Evolutionary conservation across 2,888 invertebrate genomes (phyloP).

Genomic region (Melanotus villosus): DNA sequence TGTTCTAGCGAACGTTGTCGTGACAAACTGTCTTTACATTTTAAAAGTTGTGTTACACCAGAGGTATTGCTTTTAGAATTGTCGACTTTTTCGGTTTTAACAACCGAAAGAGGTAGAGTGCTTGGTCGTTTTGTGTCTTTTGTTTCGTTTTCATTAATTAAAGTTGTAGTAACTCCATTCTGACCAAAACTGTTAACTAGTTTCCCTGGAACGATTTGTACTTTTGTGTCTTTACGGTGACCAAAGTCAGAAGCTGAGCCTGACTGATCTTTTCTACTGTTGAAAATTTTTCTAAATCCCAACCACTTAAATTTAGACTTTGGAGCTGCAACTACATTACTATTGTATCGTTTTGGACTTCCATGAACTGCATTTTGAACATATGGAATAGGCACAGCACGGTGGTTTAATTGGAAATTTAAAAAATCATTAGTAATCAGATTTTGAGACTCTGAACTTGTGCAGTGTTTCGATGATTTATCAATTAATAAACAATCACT

Average conservation of each 20-base stretch:
- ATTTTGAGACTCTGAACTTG: slow-evolving; percentile 69
- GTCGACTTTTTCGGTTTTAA: slow-evolving; percentile 55
- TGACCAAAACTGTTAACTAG: slow-evolving; percentile 69
- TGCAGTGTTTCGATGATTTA: slow-evolving; percentile 75
- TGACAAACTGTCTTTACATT: slow-evolving; percentile 66
- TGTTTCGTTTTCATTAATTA: slow-evolving; percentile 58
- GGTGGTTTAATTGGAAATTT: slow-evolving; percentile 66
- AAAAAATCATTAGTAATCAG: slow-evolving; percentile 70
- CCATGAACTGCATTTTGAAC: slow-evolving; percentile 81
- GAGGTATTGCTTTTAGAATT: slow-evolving; percentile 54
- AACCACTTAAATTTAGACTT: slow-evolving; percentile 65
- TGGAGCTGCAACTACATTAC: slow-evolving; percentile 56
- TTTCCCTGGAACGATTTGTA: slow-evolving; percentile 71
- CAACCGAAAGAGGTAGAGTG: slow-evolving; percentile 66
- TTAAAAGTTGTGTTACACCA: slow-evolving; percentile 66
- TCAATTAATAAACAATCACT: slow-evolving; percentile 75
- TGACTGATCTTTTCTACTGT: slow-evolving; percentile 61
- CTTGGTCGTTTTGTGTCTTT: slow-evolving; percentile 66
- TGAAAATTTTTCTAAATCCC: slow-evolving; percentile 69
- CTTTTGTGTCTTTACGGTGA: slow-evolving; percentile 70
- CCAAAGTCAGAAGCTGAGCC: slow-evolving; percentile 49
- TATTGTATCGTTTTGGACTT: slow-evolving; percentile 66
- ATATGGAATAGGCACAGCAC: slow-evolving; percentile 77
- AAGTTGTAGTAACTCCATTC: slow-evolving; percentile 70
- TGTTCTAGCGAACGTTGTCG: slow-evolving; percentile 83